Evolutionary conservation across 2,797 vertebrate genomes (phyloP).

Genomic region (Megaceryle alcyon): DNA sequence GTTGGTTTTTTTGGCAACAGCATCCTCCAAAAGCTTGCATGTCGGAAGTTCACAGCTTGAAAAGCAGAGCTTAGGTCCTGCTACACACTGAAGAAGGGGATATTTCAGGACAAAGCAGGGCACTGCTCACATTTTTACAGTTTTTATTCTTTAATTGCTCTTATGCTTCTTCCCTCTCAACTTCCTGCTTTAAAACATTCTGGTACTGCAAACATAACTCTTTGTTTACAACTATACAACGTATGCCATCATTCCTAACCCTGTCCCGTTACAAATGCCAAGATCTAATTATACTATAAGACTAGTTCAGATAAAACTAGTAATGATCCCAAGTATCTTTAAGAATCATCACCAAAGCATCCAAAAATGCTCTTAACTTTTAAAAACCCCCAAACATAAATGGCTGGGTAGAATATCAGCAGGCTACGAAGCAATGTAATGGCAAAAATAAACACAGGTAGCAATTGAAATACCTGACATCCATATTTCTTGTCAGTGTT

Average conservation of each 20-base stretch:
- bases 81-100: background rate
- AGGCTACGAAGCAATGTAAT: background rate
- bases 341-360: background rate
- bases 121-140: background rate
- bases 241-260: background rate
- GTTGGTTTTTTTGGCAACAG: background rate
- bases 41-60: background rate
- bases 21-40: background rate
- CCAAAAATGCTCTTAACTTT: background rate
- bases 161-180: background rate
- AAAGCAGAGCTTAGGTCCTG: background rate
- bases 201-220: background rate
- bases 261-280: background rate
- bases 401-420: background rate
- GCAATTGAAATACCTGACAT: background rate
- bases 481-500: background rate
- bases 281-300: background rate
- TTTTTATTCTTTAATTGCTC: background rate
- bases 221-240: background rate
- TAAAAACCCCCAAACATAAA: background rate
- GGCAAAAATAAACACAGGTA: background rate
- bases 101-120: background rate
- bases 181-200: background rate
- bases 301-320: background rate
- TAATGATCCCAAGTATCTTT: background rate